Evolutionary conservation across 2,888 invertebrate species (phyloP), one percentile per base, ranked within the genome.

Genomic region (Seira musarum): DNA sequence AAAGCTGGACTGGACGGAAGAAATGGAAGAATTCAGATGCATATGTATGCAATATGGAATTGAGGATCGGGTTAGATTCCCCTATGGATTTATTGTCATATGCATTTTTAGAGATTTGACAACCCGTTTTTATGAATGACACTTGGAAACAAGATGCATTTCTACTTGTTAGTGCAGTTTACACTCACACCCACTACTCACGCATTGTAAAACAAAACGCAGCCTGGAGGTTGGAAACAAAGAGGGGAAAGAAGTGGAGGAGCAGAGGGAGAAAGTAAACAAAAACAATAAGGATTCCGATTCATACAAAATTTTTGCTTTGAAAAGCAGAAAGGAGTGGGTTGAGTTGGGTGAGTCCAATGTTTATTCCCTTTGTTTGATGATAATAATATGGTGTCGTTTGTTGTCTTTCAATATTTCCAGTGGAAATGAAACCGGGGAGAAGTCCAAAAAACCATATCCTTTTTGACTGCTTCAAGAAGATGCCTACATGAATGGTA

Each of bases 201-300:
- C 72, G 53, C 72, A 67, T 61, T 76, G 30, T 35, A 49, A 72
- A 60, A 70, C 64, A 64, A 72, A 19, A 53, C 21, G 65, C 17
- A 73, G 25, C 66, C 66, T 60, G 13, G 3, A n/a, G 61, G 53
- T 30, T 49, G 74, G 46, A 67, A 24, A 73, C 60, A 74, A 74
- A 74, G 35, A 21, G 25, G 74, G 67, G 21, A 61, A 19, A 46
- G 25, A 65, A 73, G 40, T 53, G 30, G 63, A 22, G 63, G 63
- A 13, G 40, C 40, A 40, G 40, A 40, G 40, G 40, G 40, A 40
- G 63, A 63, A 17, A 68, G 68, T 60, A 68, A 75, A 75, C 68
- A 75, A 75, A 74, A 75, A 65, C 75, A 75, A 75, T 75, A 75
- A 61, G 74, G 67, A 67, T 75, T 61, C 67, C n/a, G n/a, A 67